phyloP scores from a whole-genome alignment of 2,113 vertebrate species.

The Pygoscelis antarcticus region DNA sequence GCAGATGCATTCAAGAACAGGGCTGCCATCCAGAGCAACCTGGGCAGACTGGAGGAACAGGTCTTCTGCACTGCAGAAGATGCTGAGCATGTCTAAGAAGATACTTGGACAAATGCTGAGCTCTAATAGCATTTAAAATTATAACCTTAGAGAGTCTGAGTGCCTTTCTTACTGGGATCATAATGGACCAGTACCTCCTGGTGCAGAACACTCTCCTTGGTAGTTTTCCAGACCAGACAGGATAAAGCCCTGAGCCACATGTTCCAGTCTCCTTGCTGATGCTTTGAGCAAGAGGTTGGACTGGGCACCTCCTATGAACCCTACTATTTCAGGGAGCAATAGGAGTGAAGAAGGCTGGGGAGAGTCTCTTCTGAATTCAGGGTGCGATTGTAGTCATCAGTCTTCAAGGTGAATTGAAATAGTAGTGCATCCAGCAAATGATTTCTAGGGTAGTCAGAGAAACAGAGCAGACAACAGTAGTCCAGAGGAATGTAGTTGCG shows the following conservation, averaged over 20 bases:
- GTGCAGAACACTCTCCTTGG: neutral
- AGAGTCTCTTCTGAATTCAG: neutral
- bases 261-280: neutral
- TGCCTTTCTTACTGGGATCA: neutral
- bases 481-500: neutral
- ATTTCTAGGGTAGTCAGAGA: neutral
- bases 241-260: neutral
- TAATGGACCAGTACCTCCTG: neutral
- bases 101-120: neutral
- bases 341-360: neutral
- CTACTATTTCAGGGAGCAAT: neutral
- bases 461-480: neutral
- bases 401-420: neutral
- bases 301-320: neutral
- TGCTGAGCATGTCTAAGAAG: too few relatives aligned
- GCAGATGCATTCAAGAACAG: neutral
- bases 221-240: neutral
- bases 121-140: neutral
- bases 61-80: neutral
- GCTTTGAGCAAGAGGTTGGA: neutral
- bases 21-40: neutral
- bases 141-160: neutral
- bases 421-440: neutral
- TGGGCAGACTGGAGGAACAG: neutral
- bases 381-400: neutral